Base-by-base conservation (phyloP, 2,113 vertebrate species). In the Crotophaga sulcirostris region DNA sequence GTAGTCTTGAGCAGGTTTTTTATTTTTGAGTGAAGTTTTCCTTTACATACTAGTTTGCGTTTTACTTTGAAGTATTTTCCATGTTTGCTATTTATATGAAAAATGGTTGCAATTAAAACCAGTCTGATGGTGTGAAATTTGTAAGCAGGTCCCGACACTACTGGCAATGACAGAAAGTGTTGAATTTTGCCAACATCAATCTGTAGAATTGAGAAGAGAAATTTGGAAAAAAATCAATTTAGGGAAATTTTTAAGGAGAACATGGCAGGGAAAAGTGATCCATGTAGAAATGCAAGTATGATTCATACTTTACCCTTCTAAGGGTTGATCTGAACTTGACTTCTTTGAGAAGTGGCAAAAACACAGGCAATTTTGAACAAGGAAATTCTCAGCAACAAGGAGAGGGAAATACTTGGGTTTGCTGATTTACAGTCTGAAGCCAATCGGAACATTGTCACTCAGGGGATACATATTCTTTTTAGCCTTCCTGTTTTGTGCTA, bases 1-100 rank as follows among this genome's bases (percentile, higher is more conserved):
- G 38, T 34, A 68, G 24, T 89, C 4, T 56, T 38, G 4, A 87
- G 42, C 3, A 2, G 7, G 5, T 1, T 23, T 44, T 54, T 55
- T 75, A n/a, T 81, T 47, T 73, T 40, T 29, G 11, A 73, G 69
- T 13, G 94, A 84, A 68, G 19, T 9, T 89, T 40, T 49, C 58
- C 87, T 87, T 85, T n/a, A 54, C n/a, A 4, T 87, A 58, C 56
- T 83, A 91, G 62, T 64, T 59, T 45, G n/a, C 3, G 1, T 38
- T 24, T 28, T 89, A 67, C 68, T 91, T 84, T 72, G 51, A 80
- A 90, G 64, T 91, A 51, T 74, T 95, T 90, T 84, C 76, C 44
- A 29, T 5, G 17, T 89, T 84, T 83, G 20, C 45, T 80, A 11
- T 86, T 92, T 74, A 19, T 59, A 42, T 70, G 47, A 63, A 89